phyloP scores from a whole-genome alignment of 2,888 invertebrate genomes.

The Icerya purchasi region DNA sequence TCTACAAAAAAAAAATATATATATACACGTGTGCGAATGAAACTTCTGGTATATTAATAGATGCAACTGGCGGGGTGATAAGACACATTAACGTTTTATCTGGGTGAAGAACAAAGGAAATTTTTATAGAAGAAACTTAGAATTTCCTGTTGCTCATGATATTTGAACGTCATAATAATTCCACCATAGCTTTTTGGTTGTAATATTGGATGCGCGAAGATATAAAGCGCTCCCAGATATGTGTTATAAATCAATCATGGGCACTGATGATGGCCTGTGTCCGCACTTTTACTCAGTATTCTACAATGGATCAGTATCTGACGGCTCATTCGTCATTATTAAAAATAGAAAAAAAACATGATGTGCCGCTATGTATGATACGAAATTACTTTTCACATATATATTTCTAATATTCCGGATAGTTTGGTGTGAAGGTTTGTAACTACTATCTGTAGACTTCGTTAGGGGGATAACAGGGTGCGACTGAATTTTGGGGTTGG shows the following conservation, averaged over 20 bases:
- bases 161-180: slow-evolving; percentile 13
- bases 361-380: slow-evolving; percentile 9
- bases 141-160: slow-evolving; percentile 13
- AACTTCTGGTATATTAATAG: slow-evolving; percentile 6
- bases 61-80: slow-evolving; percentile 13
- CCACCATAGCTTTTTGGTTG: slow-evolving; percentile 13
- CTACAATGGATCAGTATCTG: slow-evolving; percentile 5
- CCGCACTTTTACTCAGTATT: slow-evolving; percentile 8
- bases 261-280: slow-evolving; percentile 11
- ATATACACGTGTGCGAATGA: slow-evolving; percentile 1
- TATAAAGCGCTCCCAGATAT: slow-evolving; percentile 3
- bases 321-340: slow-evolving; percentile 9
- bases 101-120: background rate
- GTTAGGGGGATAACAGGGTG: too few relatives aligned
- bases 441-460: too few relatives aligned
- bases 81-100: slow-evolving; percentile 4
- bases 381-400: slow-evolving; percentile 13
- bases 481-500: too few relatives aligned
- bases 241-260: slow-evolving; percentile 11
- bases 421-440: too few relatives aligned
- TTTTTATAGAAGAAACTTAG: slow-evolving; percentile 12
- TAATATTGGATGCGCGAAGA: slow-evolving; percentile 10
- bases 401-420: too few relatives aligned
- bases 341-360: background rate
- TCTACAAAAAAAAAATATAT: too few relatives aligned